These are phyloP conservation scores for Drosophila quinaria DNA, from an alignment of 2,888 invertebrate genomes.

Conservation along the genomic window DNA sequence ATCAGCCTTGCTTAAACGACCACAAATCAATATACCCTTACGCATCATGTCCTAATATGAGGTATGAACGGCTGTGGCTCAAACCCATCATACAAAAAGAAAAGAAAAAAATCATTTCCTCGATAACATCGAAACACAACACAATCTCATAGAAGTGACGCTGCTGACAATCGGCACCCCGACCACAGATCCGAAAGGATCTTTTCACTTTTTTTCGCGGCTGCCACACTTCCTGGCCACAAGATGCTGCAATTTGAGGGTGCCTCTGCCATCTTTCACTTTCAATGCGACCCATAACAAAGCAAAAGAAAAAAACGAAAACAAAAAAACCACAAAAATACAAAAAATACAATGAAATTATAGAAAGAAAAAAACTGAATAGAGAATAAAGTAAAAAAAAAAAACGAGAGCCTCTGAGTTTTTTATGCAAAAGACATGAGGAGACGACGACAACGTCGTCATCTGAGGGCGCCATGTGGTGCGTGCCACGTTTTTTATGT, in stretches of 20 bases:
- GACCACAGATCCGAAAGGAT: conserved; percentile 61
- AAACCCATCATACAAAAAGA: conserved; percentile 13
- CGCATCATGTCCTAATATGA: no score
- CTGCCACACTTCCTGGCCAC: conserved; percentile 73
- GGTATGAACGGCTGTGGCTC: conserved; percentile 19
- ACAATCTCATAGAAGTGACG: conserved; percentile 49
- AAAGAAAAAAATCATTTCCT: conserved; percentile 67
- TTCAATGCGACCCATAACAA: conserved; percentile 61
- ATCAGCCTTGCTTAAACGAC: background rate
- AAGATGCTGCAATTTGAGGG: conserved; percentile 77
- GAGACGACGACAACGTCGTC: conserved; percentile 38
- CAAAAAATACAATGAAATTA: conserved; percentile 28
- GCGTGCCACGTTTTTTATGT: conserved; percentile 67
- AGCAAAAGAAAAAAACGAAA: conserved; percentile 34
- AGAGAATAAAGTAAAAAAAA: conserved; percentile 67
- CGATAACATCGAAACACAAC: conserved; percentile 53
- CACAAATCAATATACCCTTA: background rate
- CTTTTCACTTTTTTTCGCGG: conserved; percentile 78
- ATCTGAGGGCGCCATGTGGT: conserved; percentile 74
- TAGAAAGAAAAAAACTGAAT: conserved; percentile 31
- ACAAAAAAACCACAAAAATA: conserved; percentile 41
- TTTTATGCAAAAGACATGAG: conserved; percentile 75
- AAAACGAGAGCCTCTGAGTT: conserved; percentile 60
- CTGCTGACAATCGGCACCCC: conserved; percentile 71
- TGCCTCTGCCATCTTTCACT: conserved; percentile 75